A percentile compares a stretch with the other conserved stretches of the same genome.
These are phyloP conservation scores for Dysdera silvatica DNA, from an alignment of 1,140 invertebrate genomes.

Conservation along the genomic window DNA sequence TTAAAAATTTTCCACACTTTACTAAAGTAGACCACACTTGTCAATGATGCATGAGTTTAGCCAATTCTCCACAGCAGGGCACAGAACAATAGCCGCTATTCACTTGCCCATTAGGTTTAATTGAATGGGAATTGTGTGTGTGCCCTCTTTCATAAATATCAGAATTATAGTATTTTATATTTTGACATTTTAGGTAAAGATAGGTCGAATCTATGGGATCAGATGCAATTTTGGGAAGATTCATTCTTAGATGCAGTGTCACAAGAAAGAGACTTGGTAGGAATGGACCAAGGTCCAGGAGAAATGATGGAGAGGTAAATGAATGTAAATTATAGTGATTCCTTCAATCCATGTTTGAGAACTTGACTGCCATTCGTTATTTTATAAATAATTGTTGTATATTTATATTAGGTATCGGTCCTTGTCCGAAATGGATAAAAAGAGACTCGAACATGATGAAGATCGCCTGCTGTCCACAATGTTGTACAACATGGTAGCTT, in stretches of 20 bases:
- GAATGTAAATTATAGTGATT: neutral
- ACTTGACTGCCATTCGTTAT: neutral
- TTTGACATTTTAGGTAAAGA: conserved; percentile 58
- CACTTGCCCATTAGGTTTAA: no score
- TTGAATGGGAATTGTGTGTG: no score
- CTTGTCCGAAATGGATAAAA: conserved; percentile 58
- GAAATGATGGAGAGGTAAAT: conserved; percentile 95
- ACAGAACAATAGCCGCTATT: no score
- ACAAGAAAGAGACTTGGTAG: conserved; percentile 96
- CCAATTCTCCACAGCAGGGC: no score
- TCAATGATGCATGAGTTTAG: no score
- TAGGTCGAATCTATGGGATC: conserved; percentile 88
- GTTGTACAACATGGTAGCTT: conserved; percentile 92
- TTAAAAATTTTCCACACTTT: no score
- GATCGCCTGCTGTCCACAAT: conserved; percentile 90
- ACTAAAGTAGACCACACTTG: no score
- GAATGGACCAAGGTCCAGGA: conserved; percentile 97
- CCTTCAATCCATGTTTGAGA: neutral
- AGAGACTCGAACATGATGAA: conserved; percentile 95
- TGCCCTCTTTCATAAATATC: no score
- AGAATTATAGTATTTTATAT: no score
- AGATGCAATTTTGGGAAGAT: conserved; percentile 99
- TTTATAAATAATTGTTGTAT: no score
- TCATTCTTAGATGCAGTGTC: conserved; percentile 97
- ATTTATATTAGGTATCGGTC: conserved; percentile 33